Evolutionary conservation across 2,888 invertebrate genomes (phyloP).

Genomic region (Lamproptera curius): DNA sequence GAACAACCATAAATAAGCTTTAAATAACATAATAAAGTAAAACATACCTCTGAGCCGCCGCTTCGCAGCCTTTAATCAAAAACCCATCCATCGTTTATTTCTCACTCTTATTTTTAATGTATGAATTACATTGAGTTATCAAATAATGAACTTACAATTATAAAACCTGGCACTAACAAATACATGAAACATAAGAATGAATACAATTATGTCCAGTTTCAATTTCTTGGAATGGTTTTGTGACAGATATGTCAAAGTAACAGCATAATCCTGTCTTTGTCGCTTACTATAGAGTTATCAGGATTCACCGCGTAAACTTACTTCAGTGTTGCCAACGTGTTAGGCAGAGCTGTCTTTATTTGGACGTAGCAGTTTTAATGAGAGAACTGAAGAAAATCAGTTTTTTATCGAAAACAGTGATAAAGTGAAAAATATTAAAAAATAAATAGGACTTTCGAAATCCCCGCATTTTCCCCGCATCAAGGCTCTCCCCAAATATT

Average conservation of each 20-base stretch:
- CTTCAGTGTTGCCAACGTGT: background rate
- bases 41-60: background rate
- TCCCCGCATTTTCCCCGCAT: background rate
- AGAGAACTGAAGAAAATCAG: background rate
- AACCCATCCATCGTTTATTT: background rate
- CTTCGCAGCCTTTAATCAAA: background rate
- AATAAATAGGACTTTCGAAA: background rate
- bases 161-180: background rate
- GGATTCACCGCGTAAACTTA: background rate
- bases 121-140: background rate
- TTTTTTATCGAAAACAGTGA: background rate
- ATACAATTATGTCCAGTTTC: too few species aligned
- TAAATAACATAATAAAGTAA: background rate
- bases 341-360: background rate
- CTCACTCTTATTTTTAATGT: background rate
- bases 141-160: background rate
- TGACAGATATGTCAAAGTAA: background rate
- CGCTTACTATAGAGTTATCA: background rate
- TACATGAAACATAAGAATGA: background rate
- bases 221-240: background rate
- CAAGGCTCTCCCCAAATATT: background rate
- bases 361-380: background rate
- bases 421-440: background rate
- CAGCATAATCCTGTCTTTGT: background rate
- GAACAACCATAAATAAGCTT: background rate